Evolutionary conservation across 2,113 vertebrate species (phyloP), one percentile per base, ranked within the genome.

Genomic region (Reinhardtius hippoglossoides): DNA sequence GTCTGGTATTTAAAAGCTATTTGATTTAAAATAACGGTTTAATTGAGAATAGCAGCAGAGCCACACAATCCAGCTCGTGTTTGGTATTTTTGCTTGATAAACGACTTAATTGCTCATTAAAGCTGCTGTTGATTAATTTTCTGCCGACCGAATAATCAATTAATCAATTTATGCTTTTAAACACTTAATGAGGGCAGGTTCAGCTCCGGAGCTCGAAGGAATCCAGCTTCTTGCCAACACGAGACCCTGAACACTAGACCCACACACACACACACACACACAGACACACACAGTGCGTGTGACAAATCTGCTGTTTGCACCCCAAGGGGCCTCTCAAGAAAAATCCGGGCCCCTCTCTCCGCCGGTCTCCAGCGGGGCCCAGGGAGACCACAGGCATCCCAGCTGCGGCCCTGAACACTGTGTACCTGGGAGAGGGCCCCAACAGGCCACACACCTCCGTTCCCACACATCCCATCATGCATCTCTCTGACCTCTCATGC

Each of bases 401-500:
- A 71, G 79, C 72, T 69, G 78, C 73, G 76, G 67, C 73, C 65
- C 78, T 77, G 71, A 83, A 67, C 75, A 12, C 63, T 18, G 54
- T 15, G 35, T 57, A 72, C 84, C 77, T 80, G 80, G 62, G 79
- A 84, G 84, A 64, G 5, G 0, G 31, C 59, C 77, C 85, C 83
- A 69, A 75, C 72, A 80, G 72, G 80, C 76, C 76, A n/a, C 71
- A 24, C 86, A 64, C 64, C 78, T 74, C 54, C 8, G 58, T 4
- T 58, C 37, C 63, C 66, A 77, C 54, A 65, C 84, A 77, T 56
- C 70, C 86, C 90, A 91, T 92, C 90, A 92, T 65, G 60, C 74
- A 59, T 78, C 42, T 78, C 85, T 35, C 76, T 71, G 75, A 21
- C 76, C 63, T n/a, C 76, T 20, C 52, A 24, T 14, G 26, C 61